A percentile compares a stretch with the other conserved stretches of the same genome.
phyloP scores from a whole-genome alignment of 1,140 invertebrate genomes.

The Drosophila persimilis region DNA sequence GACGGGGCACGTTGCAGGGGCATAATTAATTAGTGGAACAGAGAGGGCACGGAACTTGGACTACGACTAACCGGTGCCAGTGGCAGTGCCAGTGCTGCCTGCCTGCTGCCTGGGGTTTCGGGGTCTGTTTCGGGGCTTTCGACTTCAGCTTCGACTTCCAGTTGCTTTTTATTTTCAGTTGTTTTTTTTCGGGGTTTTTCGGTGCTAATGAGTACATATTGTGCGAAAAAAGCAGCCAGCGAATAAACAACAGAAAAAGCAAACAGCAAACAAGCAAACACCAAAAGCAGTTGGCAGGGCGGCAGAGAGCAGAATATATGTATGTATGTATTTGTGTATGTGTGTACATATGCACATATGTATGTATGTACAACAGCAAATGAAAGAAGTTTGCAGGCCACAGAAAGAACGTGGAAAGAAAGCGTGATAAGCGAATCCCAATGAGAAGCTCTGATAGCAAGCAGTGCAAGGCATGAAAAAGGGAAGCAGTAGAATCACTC shows the following conservation, averaged over 20 bases:
- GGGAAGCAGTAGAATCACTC: too few species aligned
- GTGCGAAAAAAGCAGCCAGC: constrained; percentile 60
- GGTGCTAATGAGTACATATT: constrained; percentile 77
- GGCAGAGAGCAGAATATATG: constrained; percentile 21
- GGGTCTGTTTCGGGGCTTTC: background rate
- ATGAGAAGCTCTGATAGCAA: too few species aligned
- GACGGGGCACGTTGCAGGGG: constrained; percentile 77
- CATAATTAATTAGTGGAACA: constrained; percentile 78
- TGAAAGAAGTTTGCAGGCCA: background rate
- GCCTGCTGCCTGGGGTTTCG: background rate
- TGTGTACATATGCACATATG: too few species aligned
- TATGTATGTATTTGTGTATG: too few species aligned
- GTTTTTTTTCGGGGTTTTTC: constrained; percentile 29
- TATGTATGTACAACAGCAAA: background rate
- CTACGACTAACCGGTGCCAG: constrained; percentile 9
- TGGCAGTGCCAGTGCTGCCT: constrained; percentile 2
- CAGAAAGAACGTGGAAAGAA: background rate
- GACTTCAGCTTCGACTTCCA: constrained; percentile 9
- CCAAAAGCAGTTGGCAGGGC: constrained; percentile 23
- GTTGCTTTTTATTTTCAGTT: constrained; percentile 21
- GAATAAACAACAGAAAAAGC: constrained; percentile 31
- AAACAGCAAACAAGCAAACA: constrained; percentile 34
- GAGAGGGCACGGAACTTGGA: constrained; percentile 48
- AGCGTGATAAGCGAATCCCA: too few species aligned
- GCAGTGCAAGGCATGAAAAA: too few species aligned